These are phyloP conservation scores for Drosophila testacea DNA, from an alignment of 2,888 invertebrate genomes.

Conservation along the genomic window DNA sequence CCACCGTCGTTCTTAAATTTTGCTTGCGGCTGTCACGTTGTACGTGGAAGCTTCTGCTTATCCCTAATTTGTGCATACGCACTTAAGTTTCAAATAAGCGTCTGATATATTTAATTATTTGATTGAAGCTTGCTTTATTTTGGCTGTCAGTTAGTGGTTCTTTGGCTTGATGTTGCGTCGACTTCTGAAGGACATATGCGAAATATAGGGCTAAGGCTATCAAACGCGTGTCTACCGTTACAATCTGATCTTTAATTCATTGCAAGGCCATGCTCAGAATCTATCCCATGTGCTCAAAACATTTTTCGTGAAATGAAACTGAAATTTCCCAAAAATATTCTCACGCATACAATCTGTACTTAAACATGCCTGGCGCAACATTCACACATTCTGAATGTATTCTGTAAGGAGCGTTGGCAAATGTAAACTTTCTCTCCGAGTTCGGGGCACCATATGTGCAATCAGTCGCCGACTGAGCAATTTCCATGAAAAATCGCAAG, in stretches of 20 bases:
- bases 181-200: neutral
- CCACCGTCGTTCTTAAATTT: constrained; percentile 26
- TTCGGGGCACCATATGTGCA: constrained; percentile 66
- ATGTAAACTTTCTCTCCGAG: constrained; percentile 29
- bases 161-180: constrained; percentile 1
- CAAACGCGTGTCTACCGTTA: neutral
- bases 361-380: constrained; percentile 30
- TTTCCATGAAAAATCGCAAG: constrained; percentile 79
- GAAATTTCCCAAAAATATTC: constrained; percentile 58
- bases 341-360: constrained; percentile 42
- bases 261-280: constrained; percentile 2
- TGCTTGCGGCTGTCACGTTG: constrained; percentile 73
- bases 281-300: constrained; percentile 24
- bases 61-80: constrained; percentile 30
- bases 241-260: neutral
- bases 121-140: constrained; percentile 35
- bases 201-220: neutral
- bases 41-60: constrained; percentile 37
- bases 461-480: constrained; percentile 47
- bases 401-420: constrained; percentile 42
- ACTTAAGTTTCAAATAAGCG: constrained; percentile 33
- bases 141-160: constrained; percentile 11
- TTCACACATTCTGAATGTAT: constrained; percentile 54
- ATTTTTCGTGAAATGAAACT: constrained; percentile 7
- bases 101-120: constrained; percentile 54